Base-by-base conservation (phyloP, 1,140 invertebrate genomes). In the Drosophila nebulosa region DNA sequence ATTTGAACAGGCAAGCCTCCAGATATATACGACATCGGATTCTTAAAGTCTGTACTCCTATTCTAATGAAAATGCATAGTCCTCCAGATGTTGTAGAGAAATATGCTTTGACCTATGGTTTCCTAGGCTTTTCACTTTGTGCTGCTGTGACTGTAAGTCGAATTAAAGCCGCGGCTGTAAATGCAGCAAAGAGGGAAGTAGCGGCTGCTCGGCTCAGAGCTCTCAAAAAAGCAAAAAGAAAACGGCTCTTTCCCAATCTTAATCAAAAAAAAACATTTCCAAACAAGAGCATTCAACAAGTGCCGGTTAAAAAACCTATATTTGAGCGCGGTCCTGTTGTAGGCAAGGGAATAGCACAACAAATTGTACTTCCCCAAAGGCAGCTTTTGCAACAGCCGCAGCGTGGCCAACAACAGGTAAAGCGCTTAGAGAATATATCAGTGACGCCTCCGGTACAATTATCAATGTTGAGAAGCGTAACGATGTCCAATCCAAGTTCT, bases 11-110 rank as follows among this genome's bases (percentile, higher is more conserved):
- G n/a, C 60, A 46, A 22, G 46, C 64, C 16, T 26, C 68, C 6
- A 69, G 18, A 36, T 76, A 65, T 26, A 76, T 80, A 27, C 52
- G 73, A 1, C 78, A 80, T 55, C 68, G 78, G 14, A 4, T 80
- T 14, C 14, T 80, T 1, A 80, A 80, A 39, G 50, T 73, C 52
- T 68, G 64, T 24, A 27, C 77, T 2, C 72, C 77, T 1, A 64
- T 80, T 22, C 35, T 80, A 0, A 60, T 32, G 4, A 52, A 2
- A 2, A 10, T 69, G 9, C 72, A 27, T 26, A 1, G 16, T 2
- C n/a, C 68, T 0, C 42, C 72, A 0, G 72, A 79, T 35, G 4
- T 10, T 0, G 14, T 39, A 9, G 56, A 42, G 1, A 10, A 50
- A 16, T 80, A 53, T 55, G 0, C 9, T 0, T 18, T 4, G 4